These are phyloP conservation scores for Leptinotarsa haldemani DNA, from an alignment of 2,888 invertebrate species.

Conservation along the genomic window DNA sequence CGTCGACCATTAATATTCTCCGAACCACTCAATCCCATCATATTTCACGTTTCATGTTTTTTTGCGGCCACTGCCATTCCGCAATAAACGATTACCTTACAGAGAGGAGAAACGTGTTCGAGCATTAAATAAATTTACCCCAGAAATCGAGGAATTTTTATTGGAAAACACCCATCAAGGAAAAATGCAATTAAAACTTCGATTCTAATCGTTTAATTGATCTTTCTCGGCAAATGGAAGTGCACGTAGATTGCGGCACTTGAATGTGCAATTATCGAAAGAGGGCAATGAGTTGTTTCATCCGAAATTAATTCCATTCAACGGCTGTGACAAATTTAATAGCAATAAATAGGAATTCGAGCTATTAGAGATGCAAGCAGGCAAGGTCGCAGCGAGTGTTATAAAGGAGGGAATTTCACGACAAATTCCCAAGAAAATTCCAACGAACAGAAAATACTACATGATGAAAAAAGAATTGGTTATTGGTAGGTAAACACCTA, in stretches of 20 bases:
- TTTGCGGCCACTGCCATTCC: not conserved
- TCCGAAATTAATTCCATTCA: slow-evolving; percentile 1
- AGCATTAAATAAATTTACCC: slow-evolving; percentile 25
- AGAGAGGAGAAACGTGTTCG: slow-evolving; percentile 5
- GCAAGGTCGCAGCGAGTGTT: too few species aligned
- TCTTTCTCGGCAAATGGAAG: slow-evolving; percentile 11
- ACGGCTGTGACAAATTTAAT: not conserved
- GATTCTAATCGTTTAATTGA: slow-evolving; percentile 25
- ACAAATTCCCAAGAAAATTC: too few species aligned
- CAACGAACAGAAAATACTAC: too few species aligned
- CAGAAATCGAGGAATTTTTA: slow-evolving; percentile 31
- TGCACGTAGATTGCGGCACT: not conserved
- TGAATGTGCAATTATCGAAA: not conserved
- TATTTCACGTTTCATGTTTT: slow-evolving; percentile 11
- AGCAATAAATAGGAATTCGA: not conserved
- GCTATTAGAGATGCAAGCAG: too few species aligned
- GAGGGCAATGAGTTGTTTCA: not conserved
- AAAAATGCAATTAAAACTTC: slow-evolving; percentile 27
- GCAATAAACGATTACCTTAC: slow-evolving; percentile 4
- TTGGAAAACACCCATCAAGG: slow-evolving; percentile 32
- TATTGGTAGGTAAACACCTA: too few species aligned
- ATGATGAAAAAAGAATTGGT: too few species aligned
- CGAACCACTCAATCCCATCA: slow-evolving; percentile 13
- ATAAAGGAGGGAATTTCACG: too few species aligned
- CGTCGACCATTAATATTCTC: not conserved